phyloP scores from a whole-genome alignment of 2,797 vertebrate species.

The Peromyscus aztecus region DNA sequence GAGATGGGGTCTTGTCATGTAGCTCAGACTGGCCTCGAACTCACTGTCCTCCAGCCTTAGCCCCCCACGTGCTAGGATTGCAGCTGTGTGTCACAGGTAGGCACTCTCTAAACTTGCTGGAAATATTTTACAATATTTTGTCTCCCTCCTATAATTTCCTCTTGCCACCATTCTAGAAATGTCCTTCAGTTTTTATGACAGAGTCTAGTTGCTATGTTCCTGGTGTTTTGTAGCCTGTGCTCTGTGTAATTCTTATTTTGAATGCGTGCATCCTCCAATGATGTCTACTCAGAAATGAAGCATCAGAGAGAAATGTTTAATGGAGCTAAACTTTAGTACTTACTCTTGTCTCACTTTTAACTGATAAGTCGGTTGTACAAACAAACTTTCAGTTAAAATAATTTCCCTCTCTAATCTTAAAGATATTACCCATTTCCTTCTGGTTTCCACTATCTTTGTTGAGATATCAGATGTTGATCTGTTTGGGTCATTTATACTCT shows the following conservation, averaged over 20 bases:
- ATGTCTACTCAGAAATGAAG: not conserved
- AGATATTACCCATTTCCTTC: not conserved
- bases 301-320: not conserved
- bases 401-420: slow-evolving; percentile 26
- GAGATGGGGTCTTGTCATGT: not conserved
- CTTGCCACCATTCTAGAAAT: slow-evolving; percentile 23
- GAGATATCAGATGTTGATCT: slow-evolving; percentile 44
- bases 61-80: too few species aligned
- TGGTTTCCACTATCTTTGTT: not conserved
- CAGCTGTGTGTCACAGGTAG: not conserved
- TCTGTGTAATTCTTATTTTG: slow-evolving; percentile 18
- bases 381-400: not conserved
- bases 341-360: slow-evolving; percentile 6
- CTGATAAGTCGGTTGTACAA: not conserved
- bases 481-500: slow-evolving; percentile 7
- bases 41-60: not conserved
- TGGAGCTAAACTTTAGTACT: not conserved
- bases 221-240: not conserved
- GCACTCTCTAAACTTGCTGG: not conserved
- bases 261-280: not conserved
- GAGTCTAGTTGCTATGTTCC: not conserved
- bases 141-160: not conserved
- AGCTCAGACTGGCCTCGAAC: not conserved
- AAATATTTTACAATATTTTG: slow-evolving; percentile 24
- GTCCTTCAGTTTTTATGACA: not conserved